Conservation (phyloP, 2,888 invertebrate genomes). For the Nowickia ferox region DNA sequence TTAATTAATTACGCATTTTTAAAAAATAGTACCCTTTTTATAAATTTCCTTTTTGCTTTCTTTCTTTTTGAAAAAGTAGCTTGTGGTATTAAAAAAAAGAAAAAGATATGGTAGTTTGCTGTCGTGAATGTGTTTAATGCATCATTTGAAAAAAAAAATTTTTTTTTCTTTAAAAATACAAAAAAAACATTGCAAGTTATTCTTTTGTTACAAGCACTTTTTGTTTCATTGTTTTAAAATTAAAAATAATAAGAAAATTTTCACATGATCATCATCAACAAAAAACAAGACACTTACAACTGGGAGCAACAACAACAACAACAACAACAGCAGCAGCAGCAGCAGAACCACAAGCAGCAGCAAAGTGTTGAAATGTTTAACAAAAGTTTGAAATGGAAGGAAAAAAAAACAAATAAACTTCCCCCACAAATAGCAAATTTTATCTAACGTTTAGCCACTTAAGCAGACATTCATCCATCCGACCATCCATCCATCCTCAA, state of each 20-base stretch:
- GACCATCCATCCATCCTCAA: not conserved
- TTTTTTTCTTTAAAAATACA: not conserved
- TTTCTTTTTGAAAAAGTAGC: no score
- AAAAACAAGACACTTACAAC: conserved; percentile 39
- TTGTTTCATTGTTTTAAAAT: conserved; percentile 5
- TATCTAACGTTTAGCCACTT: conserved; percentile 1
- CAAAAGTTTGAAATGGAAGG: not conserved
- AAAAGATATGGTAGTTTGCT: no score
- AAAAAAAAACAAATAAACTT: not conserved
- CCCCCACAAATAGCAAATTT: not conserved
- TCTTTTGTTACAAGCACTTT: not conserved
- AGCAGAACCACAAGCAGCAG: not conserved
- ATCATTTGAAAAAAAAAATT: not conserved
- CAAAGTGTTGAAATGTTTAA: conserved; percentile 31
- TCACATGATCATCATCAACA: conserved; percentile 31
- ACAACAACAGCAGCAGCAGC: not conserved
- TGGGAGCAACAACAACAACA: not conserved
- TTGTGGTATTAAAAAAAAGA: no score
- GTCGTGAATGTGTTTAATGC: no score
- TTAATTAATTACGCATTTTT: no score
- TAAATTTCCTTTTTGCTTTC: no score
- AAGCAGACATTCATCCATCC: not conserved
- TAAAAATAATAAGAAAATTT: conserved; percentile 12
- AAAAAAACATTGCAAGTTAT: not conserved
- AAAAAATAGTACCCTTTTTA: no score